Evolutionary conservation across 2,797 vertebrate genomes (phyloP), one percentile per base, ranked within the genome.

Genomic region (Brachymystax lenok): DNA sequence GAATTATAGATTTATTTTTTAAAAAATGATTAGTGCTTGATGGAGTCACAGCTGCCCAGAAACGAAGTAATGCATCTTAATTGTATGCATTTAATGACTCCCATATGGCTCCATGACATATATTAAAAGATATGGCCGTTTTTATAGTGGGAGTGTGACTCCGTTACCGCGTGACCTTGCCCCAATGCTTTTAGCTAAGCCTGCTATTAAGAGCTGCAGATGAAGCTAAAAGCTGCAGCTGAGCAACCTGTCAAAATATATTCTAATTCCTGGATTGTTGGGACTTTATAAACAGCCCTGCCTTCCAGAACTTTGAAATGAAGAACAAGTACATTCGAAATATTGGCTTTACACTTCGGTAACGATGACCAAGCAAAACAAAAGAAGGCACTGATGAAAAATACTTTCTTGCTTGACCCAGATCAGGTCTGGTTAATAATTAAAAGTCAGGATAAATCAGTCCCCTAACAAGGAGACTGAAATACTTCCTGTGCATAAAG

Each of bases 401-500:
- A 13, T 24, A 52, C 78, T 72, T 71, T 77, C 73, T 74, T 33
- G 79, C 83, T 84, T 72, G 73, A 85, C 80, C 83, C 68, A 74
- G 79, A 91, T 88, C 81, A 80, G 76, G 75, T 87, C 80, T 79
- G 28, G 79, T 82, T 64, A 83, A 81, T 83, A 83, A 85, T 78
- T 86, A 75, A 67, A 84, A 78, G 33, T 82, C 64, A 83, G 82
- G 78, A 90, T 92, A 89, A 91, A 93, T 92, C 90, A 90, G 74
- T 76, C 54, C 74, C 76, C 77, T 46, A 90, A 89, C 82, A 86
- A 88, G 84, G 74, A 84, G 84, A 78, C 83, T 87, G 85, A 89
- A 87, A 91, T 76, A 89, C 84, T 91, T 87, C 84, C 86, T 87
- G 76, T 79, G 82, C 84, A 90, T 86, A 80, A 90, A 89, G 79